Conservation (phyloP, 2,888 invertebrate species). For the Amphipoea oculea region DNA sequence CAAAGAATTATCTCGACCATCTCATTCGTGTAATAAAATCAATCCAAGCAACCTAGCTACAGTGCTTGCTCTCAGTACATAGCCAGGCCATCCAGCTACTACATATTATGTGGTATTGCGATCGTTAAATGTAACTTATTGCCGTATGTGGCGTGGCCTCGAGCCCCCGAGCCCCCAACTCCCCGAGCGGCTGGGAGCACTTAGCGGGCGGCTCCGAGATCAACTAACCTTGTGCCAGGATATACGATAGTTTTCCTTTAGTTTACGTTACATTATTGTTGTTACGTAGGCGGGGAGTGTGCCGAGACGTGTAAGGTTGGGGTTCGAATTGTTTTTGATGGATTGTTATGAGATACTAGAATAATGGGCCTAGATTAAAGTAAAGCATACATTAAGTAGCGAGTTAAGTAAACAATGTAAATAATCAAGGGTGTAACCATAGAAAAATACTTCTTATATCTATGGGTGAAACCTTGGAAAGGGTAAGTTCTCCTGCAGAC, state of each 20-base stretch:
- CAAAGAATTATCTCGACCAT: conserved; percentile 21
- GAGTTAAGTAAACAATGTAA: not conserved
- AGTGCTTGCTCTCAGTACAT: conserved; percentile 43
- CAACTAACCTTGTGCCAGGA: conserved; percentile 57
- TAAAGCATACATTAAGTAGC: not conserved
- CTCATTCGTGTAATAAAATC: conserved; percentile 46
- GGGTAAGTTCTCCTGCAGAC: too few relatives aligned
- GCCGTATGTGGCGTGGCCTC: conserved; percentile 52
- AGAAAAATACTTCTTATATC: too few relatives aligned
- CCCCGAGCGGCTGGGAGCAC: conserved; percentile 54
- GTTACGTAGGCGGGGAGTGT: conserved; percentile 24
- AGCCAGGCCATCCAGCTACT: conserved; percentile 43
- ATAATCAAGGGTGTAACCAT: not conserved
- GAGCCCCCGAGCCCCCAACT: conserved; percentile 45
- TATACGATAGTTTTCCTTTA: conserved; percentile 58
- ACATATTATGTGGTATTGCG: conserved; percentile 53
- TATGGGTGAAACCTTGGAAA: too few relatives aligned
- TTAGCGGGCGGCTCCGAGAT: conserved; percentile 58
- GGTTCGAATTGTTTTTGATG: not conserved
- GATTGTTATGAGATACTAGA: conserved; percentile 4
- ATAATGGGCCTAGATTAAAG: not conserved
- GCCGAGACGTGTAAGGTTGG: not conserved
- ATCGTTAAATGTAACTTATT: conserved; percentile 64
- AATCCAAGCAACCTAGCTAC: conserved; percentile 29
- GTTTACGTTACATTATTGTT: conserved; percentile 52